A percentile compares a stretch with the other conserved stretches of the same genome.
These are phyloP conservation scores for Macquaria australasica DNA, from an alignment of 2,113 vertebrate genomes.

Conservation along the genomic window DNA sequence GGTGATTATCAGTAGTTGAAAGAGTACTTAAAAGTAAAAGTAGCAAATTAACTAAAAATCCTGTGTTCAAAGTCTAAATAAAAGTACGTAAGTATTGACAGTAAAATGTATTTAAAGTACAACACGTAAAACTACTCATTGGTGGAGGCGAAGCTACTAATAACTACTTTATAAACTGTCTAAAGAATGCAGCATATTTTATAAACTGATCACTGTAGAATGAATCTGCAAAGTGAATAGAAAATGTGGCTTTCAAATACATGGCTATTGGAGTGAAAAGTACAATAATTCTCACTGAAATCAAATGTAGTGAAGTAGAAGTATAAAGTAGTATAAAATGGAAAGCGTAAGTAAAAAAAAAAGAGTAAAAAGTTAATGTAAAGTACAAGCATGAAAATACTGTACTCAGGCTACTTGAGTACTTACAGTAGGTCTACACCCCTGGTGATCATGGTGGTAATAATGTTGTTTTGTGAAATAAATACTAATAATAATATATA, in stretches of 20 bases:
- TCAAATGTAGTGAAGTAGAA: not conserved
- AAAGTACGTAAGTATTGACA: not conserved
- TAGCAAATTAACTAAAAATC: not conserved
- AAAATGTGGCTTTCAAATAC: too few relatives aligned
- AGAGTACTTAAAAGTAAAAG: not conserved
- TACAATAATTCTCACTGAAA: not conserved
- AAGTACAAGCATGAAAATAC: not conserved
- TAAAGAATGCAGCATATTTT: too few relatives aligned
- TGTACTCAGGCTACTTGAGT: not conserved
- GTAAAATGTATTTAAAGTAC: not conserved
- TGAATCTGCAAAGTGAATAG: too few relatives aligned
- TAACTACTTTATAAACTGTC: too few relatives aligned
- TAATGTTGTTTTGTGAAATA: not conserved
- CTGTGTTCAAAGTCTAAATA: not conserved
- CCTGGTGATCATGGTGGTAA: not conserved
- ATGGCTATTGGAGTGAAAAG: not conserved
- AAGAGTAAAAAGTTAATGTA: not conserved
- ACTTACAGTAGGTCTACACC: not conserved
- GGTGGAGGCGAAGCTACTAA: not conserved
- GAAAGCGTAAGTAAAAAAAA: too few relatives aligned
- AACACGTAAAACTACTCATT: not conserved
- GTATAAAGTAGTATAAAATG: not conserved
- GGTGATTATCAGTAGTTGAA: not conserved
- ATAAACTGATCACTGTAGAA: too few relatives aligned
- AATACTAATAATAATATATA: not conserved